Base-by-base conservation (phyloP, 2,888 invertebrate species). In the Leptodirus hochenwartii region DNA sequence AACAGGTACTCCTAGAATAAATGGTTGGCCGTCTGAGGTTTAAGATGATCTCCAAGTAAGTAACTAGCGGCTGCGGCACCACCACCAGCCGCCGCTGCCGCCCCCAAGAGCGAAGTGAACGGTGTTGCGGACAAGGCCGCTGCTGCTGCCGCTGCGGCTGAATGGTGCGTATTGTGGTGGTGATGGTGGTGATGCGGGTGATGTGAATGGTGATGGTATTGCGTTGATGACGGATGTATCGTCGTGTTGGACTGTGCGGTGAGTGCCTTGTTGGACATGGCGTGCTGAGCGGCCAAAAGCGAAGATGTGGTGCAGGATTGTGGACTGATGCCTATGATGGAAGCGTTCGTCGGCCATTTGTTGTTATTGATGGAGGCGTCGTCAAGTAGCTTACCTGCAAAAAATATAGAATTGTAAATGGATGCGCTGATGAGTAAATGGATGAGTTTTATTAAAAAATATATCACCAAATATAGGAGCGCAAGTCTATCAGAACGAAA, bases 31-130 rank as follows among this genome's bases (percentile, higher is more conserved):
- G 63, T 61, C 35, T 66, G 59, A 10, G 66, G 62, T 39, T 69
- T 68, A 38, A 69, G 57, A 43, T 68, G 69, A 48, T 69, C 69
- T 14, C 68, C 66, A 31, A 69, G 57, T 24, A 69, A 58, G 45
- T 68, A 68, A 43, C 66, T 66, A 36, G 66, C 66, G 5, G 56
- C 55, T 16, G 55, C 50, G 26, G 66, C 64, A 22, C 65, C 62
- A 25, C 66, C 64, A 22, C 65, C 62, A 22, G 66, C 66, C 61
- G 27, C 68, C 56, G 27, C n/a, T n/a, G n/a, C n/a, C 66, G 24
- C 66, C 61, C 27, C 68, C 56, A 27, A 66, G 55, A 25, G 51
- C 58, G 38, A 61, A 68, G 55, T 62, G 72, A 46, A 64, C 69
- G 24, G 61, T 66, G 38, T 59, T 66, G 42, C 54, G 64, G 54